These are phyloP conservation scores for Chondrilla cf. caribensis DNA, from an alignment of 37 sponge, comb jelly and placozoan species.

Conservation along the genomic window DNA sequence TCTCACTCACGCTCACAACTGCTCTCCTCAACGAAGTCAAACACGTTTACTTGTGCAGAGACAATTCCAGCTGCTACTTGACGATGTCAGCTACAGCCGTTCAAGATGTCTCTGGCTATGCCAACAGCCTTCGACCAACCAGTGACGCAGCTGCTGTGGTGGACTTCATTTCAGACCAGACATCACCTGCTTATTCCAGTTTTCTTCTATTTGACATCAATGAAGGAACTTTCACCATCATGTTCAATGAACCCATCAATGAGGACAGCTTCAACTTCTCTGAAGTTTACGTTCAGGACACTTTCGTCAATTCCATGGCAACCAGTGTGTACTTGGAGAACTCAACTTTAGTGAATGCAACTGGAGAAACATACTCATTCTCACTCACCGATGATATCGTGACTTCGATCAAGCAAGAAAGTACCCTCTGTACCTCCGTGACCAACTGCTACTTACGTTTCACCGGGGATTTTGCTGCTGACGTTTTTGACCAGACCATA, in stretches of 20 bases:
- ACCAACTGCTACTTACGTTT: constrained; percentile 60
- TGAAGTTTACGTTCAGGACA: constrained; percentile 53
- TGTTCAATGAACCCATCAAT: constrained; percentile 73
- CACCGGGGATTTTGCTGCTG: constrained; percentile 52
- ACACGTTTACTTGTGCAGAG: constrained; percentile 41
- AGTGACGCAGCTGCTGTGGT: constrained; percentile 44
- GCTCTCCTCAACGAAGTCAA: constrained; percentile 60
- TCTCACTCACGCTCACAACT: constrained; percentile 39
- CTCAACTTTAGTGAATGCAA: constrained; percentile 40
- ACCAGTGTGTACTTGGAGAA: constrained; percentile 14
- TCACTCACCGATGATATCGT: constrained; percentile 44
- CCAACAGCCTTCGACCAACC: constrained; percentile 19
- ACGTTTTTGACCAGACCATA: constrained; percentile 35
- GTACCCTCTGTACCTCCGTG: constrained; percentile 42
- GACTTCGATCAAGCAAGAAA: constrained; percentile 50
- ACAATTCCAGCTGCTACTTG: constrained; percentile 44
- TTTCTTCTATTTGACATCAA: constrained; percentile 52
- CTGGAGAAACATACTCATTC: constrained; percentile 43
- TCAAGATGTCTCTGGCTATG: constrained; percentile 45
- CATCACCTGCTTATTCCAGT: constrained; percentile 26
- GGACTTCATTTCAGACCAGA: constrained; percentile 51
- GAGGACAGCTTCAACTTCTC: constrained; percentile 53
- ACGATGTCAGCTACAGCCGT: constrained; percentile 60
- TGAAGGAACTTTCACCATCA: constrained; percentile 42
- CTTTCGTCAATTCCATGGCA: neutral